Base-by-base conservation (phyloP, 2,888 invertebrate species). In the Phengaris alcon region DNA sequence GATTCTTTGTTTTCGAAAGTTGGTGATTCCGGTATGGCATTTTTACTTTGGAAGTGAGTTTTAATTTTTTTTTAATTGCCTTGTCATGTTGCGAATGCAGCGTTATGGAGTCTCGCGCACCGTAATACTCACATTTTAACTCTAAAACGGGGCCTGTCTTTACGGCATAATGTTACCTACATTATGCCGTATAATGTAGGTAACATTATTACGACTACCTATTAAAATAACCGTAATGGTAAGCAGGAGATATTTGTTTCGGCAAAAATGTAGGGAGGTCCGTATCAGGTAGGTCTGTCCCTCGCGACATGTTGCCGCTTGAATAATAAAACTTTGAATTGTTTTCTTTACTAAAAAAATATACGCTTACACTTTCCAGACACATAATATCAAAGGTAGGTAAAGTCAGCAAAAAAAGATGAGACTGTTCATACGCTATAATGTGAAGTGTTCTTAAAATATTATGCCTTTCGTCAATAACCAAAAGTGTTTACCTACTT, bases 161-260 rank as follows among this genome's bases (percentile, higher is more conserved):
- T 59, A 22, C 22, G 59, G 10, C 5, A 59, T 59, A 59, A n/a
- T n/a, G n/a, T n/a, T n/a, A n/a, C n/a, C n/a, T n/a, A n/a, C n/a
- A n/a, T n/a, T n/a, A n/a, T n/a, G n/a, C n/a, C n/a, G n/a, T n/a
- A n/a, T n/a, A n/a, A 54, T 13, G 54, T 54, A 12, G 54, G 13
- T 54, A 57, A 15, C n/a, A n/a, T n/a, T n/a, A n/a, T n/a, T n/a
- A n/a, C n/a, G n/a, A n/a, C n/a, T n/a, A n/a, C n/a, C n/a, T n/a
- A n/a, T n/a, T n/a, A n/a, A n/a, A n/a, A n/a, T 57, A 3, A n/a
- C n/a, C 7, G 13, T n/a, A 15, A 57, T 57, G 57, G 8, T 57
- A 57, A 57, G 15, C 15, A 57, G 57, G 57, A 15, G n/a, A 57
- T 55, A 55, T 55, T 57, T 57, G 57, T 57, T 57, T 57, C 15